These are phyloP conservation scores for Carabus problematicus DNA, from an alignment of 2,888 invertebrate genomes.

Conservation along the genomic window DNA sequence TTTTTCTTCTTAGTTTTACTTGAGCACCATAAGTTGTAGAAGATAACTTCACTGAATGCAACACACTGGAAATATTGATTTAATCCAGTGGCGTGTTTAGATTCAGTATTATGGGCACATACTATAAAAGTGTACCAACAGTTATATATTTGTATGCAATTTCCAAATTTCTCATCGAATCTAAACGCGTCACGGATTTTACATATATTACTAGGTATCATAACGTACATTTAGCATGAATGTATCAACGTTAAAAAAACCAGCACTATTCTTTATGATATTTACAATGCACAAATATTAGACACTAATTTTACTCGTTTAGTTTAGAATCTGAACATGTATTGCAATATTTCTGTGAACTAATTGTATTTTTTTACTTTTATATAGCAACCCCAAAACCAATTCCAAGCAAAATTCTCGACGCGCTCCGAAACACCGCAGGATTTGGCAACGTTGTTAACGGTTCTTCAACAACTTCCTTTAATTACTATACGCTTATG, in stretches of 20 bases:
- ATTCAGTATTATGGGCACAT: too few relatives aligned
- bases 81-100: neutral
- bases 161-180: too few relatives aligned
- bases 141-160: too few relatives aligned
- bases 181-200: neutral
- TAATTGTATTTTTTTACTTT: conserved; percentile 32
- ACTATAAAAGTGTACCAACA: too few relatives aligned
- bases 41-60: neutral
- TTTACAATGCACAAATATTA: neutral
- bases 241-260: neutral
- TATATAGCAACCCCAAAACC: conserved; percentile 58
- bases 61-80: neutral
- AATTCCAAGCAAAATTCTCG: conserved; percentile 58
- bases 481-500: conserved; percentile 47
- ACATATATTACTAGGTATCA: neutral
- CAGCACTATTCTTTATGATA: neutral
- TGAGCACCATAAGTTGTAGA: neutral
- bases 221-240: conserved; percentile 10
- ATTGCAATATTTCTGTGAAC: neutral
- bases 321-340: neutral
- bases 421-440: conserved; percentile 53
- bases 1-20: neutral
- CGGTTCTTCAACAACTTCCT: conserved; percentile 33
- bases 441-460: conserved; percentile 51
- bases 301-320: too few relatives aligned